Base-by-base conservation (phyloP, 1,140 invertebrate genomes). In the Oppia nitens region DNA sequence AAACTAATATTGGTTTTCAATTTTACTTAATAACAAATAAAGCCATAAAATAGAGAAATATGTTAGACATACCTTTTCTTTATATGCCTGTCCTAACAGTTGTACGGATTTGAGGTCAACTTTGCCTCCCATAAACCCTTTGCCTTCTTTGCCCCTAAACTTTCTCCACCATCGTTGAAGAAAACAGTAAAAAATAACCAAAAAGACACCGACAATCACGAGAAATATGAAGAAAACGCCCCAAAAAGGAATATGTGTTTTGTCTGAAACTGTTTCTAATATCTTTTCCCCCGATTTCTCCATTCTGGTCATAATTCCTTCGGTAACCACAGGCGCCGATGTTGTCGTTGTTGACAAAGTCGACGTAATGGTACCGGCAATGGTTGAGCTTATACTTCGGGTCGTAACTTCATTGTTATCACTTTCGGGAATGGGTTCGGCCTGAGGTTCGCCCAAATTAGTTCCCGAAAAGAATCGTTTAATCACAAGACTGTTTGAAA, bases 61-160 rank as follows among this genome's bases (percentile, higher is more conserved):
- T n/a, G n/a, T n/a, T n/a, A n/a, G n/a, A n/a, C n/a, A n/a, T n/a
- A n/a, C 92, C 84, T 96, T 96, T 77, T 98, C 92, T 74, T 97
- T 96, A 76, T 91, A 93, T 47, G 90, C 86, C 67, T 88, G 91
- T 67, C 92, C 91, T 55, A 98, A 76, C 32, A 96, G 77, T 68
- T 94, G 88, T 64, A 97, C 91, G 67, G 87, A 89, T 77, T 96
- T 96, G 62, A 97, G 76, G 73, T 97, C 93, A 62, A 96, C 92
- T 54, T 61, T 61, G 14, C 80, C 80, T 59, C 89, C 90, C 72
- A 95, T 94, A 73, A 88, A 79, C 47, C 90, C 90, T 72, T 93
- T 93, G 66, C 85, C 87, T 76, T 93, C 90, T 79, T 94, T 93
- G 77, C 87, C 87, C 64, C 88, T 81, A 71, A 89, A 78, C 69